Evolutionary conservation across 2,888 invertebrate species (phyloP).

Genomic region (Polydrusus pterygomalis): DNA sequence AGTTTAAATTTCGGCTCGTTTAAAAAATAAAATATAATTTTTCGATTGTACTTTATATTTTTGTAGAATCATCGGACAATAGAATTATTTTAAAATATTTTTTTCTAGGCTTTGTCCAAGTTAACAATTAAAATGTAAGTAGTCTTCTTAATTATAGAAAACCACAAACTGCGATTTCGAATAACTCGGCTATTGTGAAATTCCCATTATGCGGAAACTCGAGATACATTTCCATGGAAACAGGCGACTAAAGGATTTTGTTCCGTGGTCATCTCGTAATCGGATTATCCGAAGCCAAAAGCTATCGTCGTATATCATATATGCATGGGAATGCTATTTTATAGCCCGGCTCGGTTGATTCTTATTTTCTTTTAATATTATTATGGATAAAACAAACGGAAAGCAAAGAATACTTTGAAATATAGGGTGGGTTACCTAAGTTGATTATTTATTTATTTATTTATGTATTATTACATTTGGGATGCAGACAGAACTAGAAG

Average conservation of each 20-base stretch:
- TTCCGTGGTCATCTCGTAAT: conserved; percentile 40
- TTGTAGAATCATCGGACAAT: no score
- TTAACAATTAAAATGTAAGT: no score
- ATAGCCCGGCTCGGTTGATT: background rate
- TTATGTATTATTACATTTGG: no score
- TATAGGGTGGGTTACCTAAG: no score
- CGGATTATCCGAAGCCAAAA: conserved; percentile 40
- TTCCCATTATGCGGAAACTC: background rate
- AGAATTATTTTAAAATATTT: no score
- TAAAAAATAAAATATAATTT: no score
- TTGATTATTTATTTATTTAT: no score
- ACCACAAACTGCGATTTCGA: background rate
- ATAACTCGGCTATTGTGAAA: background rate
- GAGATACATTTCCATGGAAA: conserved; percentile 22
- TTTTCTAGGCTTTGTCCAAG: no score
- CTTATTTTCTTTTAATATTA: background rate
- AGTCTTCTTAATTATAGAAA: background rate
- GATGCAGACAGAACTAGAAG: no score
- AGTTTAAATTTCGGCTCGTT: no score
- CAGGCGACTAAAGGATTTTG: conserved; percentile 20
- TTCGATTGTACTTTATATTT: no score
- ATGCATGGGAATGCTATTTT: conserved; percentile 35
- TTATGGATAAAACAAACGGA: background rate
- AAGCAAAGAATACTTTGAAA: background rate
- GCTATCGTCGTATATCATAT: conserved; percentile 38